These are phyloP conservation scores for Pachydiplax longipennis DNA, from an alignment of 2,888 invertebrate genomes.

Conservation along the genomic window DNA sequence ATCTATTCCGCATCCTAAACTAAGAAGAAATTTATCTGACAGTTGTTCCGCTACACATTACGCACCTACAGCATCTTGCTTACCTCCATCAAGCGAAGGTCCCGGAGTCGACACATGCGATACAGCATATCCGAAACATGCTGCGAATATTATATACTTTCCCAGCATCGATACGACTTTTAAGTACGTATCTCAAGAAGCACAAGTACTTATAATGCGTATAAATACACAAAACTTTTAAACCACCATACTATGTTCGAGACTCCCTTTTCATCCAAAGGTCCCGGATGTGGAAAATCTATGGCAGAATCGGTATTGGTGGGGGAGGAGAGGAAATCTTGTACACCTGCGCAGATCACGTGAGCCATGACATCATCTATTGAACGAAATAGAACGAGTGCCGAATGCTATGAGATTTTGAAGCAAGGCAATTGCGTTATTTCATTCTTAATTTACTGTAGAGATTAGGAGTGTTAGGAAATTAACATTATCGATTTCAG, in stretches of 20 bases:
- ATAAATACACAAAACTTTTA: not conserved
- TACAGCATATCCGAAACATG: conserved; percentile 50
- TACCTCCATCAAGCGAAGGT: conserved; percentile 51
- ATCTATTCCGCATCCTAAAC: not conserved
- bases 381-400: conserved; percentile 49
- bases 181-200: not conserved
- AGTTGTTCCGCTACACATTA: conserved; percentile 21
- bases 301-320: conserved; percentile 38
- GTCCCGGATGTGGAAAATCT: conserved; percentile 41
- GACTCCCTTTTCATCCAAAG: conserved; percentile 3
- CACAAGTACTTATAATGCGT: not conserved
- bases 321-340: conserved; percentile 46
- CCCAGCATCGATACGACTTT: conserved; percentile 45
- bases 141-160: conserved; percentile 48
- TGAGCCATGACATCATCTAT: conserved; percentile 51
- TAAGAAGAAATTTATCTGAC: not conserved
- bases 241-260: conserved; percentile 11
- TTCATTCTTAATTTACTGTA: not conserved
- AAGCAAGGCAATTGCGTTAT: not conserved
- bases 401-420: not conserved
- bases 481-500: not conserved
- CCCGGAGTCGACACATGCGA: conserved; percentile 48
- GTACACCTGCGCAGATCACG: conserved; percentile 51
- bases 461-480: not conserved
- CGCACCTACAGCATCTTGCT: conserved; percentile 40